Conservation (phyloP, 2,113 vertebrate species). For the Hypanus sabinus region DNA sequence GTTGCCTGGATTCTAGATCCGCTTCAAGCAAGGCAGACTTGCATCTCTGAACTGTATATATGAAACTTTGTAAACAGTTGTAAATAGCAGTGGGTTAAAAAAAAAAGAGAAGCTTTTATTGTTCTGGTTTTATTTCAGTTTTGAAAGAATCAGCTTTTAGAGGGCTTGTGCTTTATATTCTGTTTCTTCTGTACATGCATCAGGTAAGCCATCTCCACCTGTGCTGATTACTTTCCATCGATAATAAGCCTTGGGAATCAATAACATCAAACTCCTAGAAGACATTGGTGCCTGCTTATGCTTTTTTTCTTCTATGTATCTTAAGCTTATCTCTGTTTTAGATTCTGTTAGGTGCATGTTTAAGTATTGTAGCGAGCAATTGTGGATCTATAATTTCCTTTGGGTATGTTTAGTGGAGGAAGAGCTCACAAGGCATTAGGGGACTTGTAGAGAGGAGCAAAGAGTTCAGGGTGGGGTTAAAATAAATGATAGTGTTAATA, state of each 20-base stretch:
- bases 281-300: slow-evolving; percentile 42
- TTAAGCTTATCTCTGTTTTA: slow-evolving; percentile 51
- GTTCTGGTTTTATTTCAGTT: slow-evolving; percentile 62
- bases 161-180: slow-evolving; percentile 67
- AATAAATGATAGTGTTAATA: background rate
- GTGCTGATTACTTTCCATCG: slow-evolving; percentile 46
- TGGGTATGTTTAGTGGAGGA: background rate
- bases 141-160: slow-evolving; percentile 64
- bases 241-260: slow-evolving; percentile 46
- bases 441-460: too few relatives aligned
- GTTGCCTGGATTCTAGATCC: slow-evolving; percentile 54
- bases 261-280: slow-evolving; percentile 53
- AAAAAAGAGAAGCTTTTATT: slow-evolving; percentile 64
- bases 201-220: slow-evolving; percentile 58
- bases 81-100: slow-evolving; percentile 72
- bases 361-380: slow-evolving; percentile 45
- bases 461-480: background rate
- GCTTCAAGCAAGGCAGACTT: slow-evolving; percentile 57
- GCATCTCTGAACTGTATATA: slow-evolving; percentile 89
- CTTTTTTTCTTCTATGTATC: slow-evolving; percentile 50
- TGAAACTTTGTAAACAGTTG: slow-evolving; percentile 65
- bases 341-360: slow-evolving; percentile 61
- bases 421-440: too few relatives aligned
- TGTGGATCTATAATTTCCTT: slow-evolving; percentile 6
- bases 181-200: slow-evolving; percentile 76